Conservation (phyloP, 2,113 vertebrate genomes). For the Cettia cetti region DNA sequence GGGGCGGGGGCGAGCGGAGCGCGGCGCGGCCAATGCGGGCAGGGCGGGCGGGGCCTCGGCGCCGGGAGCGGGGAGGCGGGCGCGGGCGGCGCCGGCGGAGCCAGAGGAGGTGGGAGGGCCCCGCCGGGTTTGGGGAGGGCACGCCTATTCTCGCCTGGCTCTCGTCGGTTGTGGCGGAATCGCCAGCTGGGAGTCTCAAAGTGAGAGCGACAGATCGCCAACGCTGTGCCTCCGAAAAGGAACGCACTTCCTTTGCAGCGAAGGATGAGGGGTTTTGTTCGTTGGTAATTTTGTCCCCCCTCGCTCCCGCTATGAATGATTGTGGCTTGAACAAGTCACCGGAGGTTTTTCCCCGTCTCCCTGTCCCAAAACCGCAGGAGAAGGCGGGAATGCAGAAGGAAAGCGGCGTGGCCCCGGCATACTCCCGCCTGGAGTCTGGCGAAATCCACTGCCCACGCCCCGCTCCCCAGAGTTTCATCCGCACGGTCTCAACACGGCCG, state of each 20-base stretch:
- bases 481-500: rapidly evolving
- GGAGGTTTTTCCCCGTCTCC: not conserved
- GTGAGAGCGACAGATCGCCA: rapidly evolving
- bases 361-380: no score
- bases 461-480: rapidly evolving
- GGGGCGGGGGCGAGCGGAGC: not conserved
- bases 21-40: no score
- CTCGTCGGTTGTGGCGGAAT: rapidly evolving
- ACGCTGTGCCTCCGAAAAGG: not conserved
- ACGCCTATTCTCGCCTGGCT: rapidly evolving
- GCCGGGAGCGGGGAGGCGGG: rapidly evolving
- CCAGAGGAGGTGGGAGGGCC: rapidly evolving
- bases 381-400: no score
- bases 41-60: not conserved
- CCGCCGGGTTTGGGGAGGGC: rapidly evolving
- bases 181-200: not conserved
- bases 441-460: rapidly evolving
- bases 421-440: rapidly evolving
- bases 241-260: not conserved
- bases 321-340: not conserved
- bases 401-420: not conserved
- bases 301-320: rapidly evolving
- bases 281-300: rapidly evolving
- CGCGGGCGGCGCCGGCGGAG: rapidly evolving
- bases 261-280: not conserved